Conservation (phyloP, 1,140 invertebrate species). For the Kradibia gibbosae region DNA sequence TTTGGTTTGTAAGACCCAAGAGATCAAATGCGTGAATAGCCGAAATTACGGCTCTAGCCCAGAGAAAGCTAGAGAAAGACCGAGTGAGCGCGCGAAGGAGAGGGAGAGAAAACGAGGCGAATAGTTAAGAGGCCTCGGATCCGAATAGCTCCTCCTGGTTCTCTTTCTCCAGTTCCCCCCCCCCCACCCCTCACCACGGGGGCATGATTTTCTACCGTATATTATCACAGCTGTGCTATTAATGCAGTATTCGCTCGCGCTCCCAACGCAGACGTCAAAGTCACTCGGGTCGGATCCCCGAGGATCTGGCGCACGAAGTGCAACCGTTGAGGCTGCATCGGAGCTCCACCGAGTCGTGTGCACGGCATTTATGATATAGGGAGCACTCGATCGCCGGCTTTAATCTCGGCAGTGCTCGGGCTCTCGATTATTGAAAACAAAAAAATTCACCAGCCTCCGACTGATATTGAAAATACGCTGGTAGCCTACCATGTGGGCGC, state of each 20-base stretch:
- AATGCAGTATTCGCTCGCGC: constrained; percentile 26
- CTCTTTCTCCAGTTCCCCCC: neutral
- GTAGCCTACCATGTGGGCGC: too few relatives aligned
- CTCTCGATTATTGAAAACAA: neutral
- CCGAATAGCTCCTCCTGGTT: neutral
- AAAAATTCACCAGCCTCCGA: constrained; percentile 16
- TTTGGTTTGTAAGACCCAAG: neutral
- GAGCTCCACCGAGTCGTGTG: neutral
- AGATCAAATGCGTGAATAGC: constrained; percentile 17
- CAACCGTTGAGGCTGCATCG: constrained; percentile 35
- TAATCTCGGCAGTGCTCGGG: constrained; percentile 4
- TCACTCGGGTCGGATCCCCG: constrained; percentile 29
- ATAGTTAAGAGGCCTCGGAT: constrained; percentile 10
- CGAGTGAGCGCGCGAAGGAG: neutral
- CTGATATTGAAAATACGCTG: too few relatives aligned
- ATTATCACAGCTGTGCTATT: constrained; percentile 44
- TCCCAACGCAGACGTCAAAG: constrained; percentile 39
- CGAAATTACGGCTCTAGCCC: constrained; percentile 2
- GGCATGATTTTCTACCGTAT: constrained; percentile 27
- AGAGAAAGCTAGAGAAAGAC: neutral
- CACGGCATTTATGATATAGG: constrained; percentile 19
- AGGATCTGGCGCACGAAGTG: neutral
- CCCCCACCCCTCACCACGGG: constrained; percentile 31
- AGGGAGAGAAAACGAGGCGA: neutral
- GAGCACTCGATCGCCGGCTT: constrained; percentile 3